Conservation (phyloP, 2,888 invertebrate species). For the Leucophora obtusa region DNA sequence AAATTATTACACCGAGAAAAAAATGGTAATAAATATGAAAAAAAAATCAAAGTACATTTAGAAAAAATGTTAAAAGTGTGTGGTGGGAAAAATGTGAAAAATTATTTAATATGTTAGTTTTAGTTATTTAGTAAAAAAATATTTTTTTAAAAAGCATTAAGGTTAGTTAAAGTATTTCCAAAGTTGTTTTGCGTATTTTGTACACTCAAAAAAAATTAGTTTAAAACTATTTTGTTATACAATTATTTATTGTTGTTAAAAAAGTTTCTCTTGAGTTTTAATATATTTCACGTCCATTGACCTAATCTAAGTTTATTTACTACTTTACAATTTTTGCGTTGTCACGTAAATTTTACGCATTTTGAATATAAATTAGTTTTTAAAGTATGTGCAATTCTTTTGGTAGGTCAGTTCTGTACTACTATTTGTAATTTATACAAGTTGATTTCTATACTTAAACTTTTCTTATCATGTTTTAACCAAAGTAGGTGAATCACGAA, state of each 20-base stretch:
- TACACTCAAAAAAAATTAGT: not conserved
- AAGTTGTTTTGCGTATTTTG: too few species aligned
- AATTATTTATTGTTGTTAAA: not conserved
- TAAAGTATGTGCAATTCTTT: slow-evolving; percentile 52
- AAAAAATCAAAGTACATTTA: slow-evolving; percentile 15
- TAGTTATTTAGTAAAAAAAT: not conserved
- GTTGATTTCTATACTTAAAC: not conserved
- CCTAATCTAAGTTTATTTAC: slow-evolving; percentile 29
- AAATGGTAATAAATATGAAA: slow-evolving; percentile 6
- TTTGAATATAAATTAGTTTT: slow-evolving; percentile 50
- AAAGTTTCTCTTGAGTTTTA: slow-evolving; percentile 55
- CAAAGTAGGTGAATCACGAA: slow-evolving; percentile 61
- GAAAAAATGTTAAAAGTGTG: not conserved
- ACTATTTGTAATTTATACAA: slow-evolving; percentile 26
- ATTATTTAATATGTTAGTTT: not conserved
- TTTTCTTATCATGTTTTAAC: slow-evolving; percentile 44
- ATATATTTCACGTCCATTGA: slow-evolving; percentile 50
- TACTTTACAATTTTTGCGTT: slow-evolving; percentile 28
- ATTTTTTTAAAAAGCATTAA: not conserved
- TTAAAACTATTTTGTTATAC: not conserved
- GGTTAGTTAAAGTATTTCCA: not conserved
- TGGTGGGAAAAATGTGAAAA: not conserved
- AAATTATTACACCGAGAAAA: slow-evolving; percentile 13
- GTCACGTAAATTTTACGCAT: slow-evolving; percentile 50
- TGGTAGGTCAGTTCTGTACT: slow-evolving; percentile 61